Base-by-base conservation (phyloP, 2,113 vertebrate genomes). In the Kryptolebias marmoratus region DNA sequence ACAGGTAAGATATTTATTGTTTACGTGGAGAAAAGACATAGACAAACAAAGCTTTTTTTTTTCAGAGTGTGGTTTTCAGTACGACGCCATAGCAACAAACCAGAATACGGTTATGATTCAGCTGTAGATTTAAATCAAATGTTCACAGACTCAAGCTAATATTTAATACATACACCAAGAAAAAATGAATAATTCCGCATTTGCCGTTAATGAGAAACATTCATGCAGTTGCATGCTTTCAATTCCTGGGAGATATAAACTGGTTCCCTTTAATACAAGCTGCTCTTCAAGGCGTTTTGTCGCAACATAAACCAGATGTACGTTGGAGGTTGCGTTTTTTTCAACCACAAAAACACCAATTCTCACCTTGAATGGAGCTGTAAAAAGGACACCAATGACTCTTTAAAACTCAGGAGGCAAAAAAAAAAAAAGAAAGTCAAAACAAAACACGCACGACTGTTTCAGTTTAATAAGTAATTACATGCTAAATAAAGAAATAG, bases 291-390 rank as follows among this genome's bases (percentile, higher is more conserved):
- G 75, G 76, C 56, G 39, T 75, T 75, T 56, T 83, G 81, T 88
- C 82, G 73, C 86, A 90, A 89, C 87, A 75, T 64, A 54, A 85
- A 86, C 63, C 89, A 90, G 84, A 91, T 88, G 89, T 79, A 65
- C 61, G 68, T 68, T 79, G 32, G 56, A 75, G 73, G 65, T 65
- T 48, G 47, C 45, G 50, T 71, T 81, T 71, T 67, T 62, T 28
- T 22, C 22, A 1, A 69, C 64, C 69, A 36, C 73, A 72, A 55
- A 80, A 80, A 50, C 9, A 2, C 87, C 59, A 42, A 44, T 64
- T 69, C 48, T 36, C 2, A 9, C 67, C 42, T 53, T 18, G 36
- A 50, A 64, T 39, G 47, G 31, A 73, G 48, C 18, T 36, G 50
- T 58, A 71, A 57, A 60, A 76, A 60, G 55, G 64, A 45, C 48